These are phyloP conservation scores for Protonemura montana DNA, from an alignment of 2,888 invertebrate genomes.

Conservation along the genomic window DNA sequence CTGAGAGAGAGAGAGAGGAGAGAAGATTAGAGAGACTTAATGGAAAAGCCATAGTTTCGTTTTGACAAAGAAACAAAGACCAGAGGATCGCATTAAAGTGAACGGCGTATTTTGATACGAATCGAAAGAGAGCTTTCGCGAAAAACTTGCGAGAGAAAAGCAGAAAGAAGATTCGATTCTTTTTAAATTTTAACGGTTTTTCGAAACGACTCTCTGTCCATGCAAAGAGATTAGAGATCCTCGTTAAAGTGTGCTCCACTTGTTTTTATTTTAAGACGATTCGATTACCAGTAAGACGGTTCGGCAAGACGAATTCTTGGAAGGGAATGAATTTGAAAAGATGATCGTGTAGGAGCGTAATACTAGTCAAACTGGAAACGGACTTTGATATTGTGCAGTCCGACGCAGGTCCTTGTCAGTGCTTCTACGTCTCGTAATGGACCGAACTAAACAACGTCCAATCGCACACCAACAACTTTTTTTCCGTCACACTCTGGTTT, in stretches of 20 bases:
- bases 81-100: not conserved
- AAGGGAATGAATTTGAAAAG: not conserved
- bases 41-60: too few species aligned
- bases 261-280: not conserved
- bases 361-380: not conserved
- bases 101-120: not conserved
- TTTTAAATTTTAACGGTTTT: not conserved
- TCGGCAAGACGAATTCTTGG: not conserved
- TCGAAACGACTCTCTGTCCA: not conserved
- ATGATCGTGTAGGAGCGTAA: not conserved
- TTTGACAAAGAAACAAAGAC: too few species aligned
- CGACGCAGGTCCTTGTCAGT: too few species aligned
- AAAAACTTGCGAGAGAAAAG: not conserved
- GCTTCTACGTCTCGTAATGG: not conserved
- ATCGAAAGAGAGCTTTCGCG: not conserved
- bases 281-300: not conserved
- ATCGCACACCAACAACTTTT: too few species aligned
- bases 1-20: not conserved
- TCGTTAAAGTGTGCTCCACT: not conserved
- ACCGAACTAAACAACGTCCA: not conserved
- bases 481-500: not conserved
- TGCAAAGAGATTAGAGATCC: not conserved
- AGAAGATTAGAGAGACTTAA: not conserved
- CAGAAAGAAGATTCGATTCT: not conserved
- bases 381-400: not conserved